Conservation (phyloP, 2,113 vertebrate species). For the Elachura formosa region DNA sequence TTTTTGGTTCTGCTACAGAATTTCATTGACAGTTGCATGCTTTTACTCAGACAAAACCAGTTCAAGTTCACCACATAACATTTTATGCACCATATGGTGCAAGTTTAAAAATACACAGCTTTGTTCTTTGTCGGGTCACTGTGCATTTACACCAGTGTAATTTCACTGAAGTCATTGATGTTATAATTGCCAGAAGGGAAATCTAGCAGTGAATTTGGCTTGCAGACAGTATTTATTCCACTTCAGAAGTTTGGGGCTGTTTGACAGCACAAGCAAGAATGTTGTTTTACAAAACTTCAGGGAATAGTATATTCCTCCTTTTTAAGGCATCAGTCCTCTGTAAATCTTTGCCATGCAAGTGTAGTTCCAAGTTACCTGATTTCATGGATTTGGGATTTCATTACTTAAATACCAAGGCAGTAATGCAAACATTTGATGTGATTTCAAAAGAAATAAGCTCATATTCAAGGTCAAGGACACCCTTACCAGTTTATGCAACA, state of each 20-base stretch:
- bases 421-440: neutral
- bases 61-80: neutral
- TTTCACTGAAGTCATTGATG: neutral
- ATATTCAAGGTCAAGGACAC: neutral
- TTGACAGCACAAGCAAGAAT: neutral
- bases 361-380: neutral
- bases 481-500: neutral
- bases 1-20: neutral
- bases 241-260: neutral
- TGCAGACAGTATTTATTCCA: neutral
- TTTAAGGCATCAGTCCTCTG: neutral
- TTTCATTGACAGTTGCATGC: neutral
- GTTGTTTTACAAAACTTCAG: neutral
- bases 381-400: neutral
- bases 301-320: neutral
- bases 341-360: neutral
- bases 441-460: neutral
- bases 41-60: neutral
- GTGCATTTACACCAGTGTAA: neutral
- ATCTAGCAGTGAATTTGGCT: neutral
- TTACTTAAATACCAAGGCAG: neutral
- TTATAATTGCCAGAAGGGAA: neutral
- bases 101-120: neutral
- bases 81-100: neutral
- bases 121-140: neutral